A percentile compares a stretch with the other conserved stretches of the same genome.
Evolutionary conservation across 1,140 invertebrate species (phyloP).

Genomic region (Drosophila aff.): DNA sequence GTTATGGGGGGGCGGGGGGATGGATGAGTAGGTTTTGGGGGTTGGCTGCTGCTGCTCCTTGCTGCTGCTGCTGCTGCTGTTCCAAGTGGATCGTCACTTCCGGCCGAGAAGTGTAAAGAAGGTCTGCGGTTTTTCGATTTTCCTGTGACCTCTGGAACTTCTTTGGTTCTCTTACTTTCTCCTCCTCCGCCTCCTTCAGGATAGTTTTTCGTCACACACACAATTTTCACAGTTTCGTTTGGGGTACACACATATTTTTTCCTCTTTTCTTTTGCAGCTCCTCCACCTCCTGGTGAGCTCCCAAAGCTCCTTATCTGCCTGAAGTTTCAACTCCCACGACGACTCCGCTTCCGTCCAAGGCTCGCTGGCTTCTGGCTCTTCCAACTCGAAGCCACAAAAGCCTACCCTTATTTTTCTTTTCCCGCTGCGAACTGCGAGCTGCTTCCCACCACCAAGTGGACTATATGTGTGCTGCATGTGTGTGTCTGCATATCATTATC

Average conservation of each 20-base stretch:
- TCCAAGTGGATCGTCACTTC: constrained; percentile 20
- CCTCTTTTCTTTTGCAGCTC: constrained; percentile 18
- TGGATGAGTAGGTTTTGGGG: constrained; percentile 27
- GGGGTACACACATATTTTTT: constrained; percentile 41
- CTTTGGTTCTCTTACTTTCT: neutral
- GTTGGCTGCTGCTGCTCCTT: constrained; percentile 25
- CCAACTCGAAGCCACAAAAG: constrained; percentile 68
- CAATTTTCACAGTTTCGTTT: constrained; percentile 21
- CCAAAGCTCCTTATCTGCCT: constrained; percentile 37
- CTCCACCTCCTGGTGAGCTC: constrained; percentile 42
- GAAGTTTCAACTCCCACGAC: constrained; percentile 37
- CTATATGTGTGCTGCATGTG: constrained; percentile 11
- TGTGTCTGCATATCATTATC: constrained; percentile 72
- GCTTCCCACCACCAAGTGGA: constrained; percentile 75
- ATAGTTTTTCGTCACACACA: neutral
- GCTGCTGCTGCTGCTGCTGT: constrained; percentile 1
- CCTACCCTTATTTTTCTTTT: constrained; percentile 70
- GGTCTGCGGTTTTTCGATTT: neutral
- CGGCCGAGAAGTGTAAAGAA: neutral
- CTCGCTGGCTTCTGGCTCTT: constrained; percentile 52
- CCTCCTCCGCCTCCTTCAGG: neutral
- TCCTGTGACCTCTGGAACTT: neutral
- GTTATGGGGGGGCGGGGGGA: neutral
- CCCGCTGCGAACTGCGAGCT: constrained; percentile 36
- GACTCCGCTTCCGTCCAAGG: constrained; percentile 57